phyloP scores from a whole-genome alignment of 1,140 invertebrate genomes.

The Micrasema longulum region DNA sequence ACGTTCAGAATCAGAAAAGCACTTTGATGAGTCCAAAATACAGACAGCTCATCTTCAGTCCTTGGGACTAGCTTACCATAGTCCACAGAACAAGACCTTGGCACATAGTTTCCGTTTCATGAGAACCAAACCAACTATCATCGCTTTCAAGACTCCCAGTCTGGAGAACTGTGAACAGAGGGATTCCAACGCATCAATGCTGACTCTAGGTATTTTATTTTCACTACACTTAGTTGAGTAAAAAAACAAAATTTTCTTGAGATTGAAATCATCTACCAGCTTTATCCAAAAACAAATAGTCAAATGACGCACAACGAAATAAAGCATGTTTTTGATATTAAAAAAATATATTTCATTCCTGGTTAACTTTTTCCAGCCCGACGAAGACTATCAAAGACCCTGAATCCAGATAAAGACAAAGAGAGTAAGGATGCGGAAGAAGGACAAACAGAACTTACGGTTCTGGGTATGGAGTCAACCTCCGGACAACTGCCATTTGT shows the following conservation, averaged over 20 bases:
- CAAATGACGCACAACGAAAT: too few relatives aligned
- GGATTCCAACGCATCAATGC: conserved; percentile 67
- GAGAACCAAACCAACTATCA: conserved; percentile 87
- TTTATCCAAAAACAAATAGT: too few relatives aligned
- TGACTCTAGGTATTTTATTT: conserved; percentile 70
- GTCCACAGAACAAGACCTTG: conserved; percentile 80
- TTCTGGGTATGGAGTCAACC: conserved; percentile 56
- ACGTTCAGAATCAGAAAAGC: conserved; percentile 83
- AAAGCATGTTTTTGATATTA: too few relatives aligned
- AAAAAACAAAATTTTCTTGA: too few relatives aligned
- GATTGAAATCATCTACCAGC: too few relatives aligned
- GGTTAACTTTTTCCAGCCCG: conserved; percentile 57
- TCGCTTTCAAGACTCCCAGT: conserved; percentile 85
- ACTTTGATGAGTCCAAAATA: conserved; percentile 78
- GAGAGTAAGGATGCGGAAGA: conserved; percentile 66
- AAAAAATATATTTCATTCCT: too few relatives aligned
- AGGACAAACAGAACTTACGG: conserved; percentile 59
- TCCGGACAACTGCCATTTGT: conserved; percentile 60
- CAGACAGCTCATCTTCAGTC: conserved; percentile 73
- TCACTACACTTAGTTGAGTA: too few relatives aligned
- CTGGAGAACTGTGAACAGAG: conserved; percentile 75
- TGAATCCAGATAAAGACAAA: conserved; percentile 60
- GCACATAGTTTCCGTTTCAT: conserved; percentile 88
- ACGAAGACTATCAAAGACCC: conserved; percentile 62
- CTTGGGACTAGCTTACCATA: conserved; percentile 76